Percentiles rank a stretch among this genome's conserved stretches.
These are phyloP conservation scores for Myrmecobius fasciatus DNA, from an alignment of 2,113 vertebrate genomes.

Conservation along the genomic window DNA sequence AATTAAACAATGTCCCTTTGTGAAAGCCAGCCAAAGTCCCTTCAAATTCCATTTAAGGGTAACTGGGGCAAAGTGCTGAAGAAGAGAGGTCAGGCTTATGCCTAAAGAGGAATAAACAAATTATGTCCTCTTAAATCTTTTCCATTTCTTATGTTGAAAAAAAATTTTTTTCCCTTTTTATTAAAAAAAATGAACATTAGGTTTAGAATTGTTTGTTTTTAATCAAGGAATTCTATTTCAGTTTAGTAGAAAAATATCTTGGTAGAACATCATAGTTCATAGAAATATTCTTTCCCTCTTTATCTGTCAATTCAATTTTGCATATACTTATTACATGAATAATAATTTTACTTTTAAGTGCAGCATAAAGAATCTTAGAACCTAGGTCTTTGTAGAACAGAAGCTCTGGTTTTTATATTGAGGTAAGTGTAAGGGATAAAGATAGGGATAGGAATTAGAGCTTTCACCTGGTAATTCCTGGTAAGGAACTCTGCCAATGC, in stretches of 20 bases:
- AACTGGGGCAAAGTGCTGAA: neutral
- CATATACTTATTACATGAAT: neutral
- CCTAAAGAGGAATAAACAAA: neutral
- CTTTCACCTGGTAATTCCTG: neutral
- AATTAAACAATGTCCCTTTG: slow-evolving; percentile 30
- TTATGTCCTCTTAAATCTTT: neutral
- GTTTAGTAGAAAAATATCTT: slow-evolving; percentile 2
- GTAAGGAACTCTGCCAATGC: neutral
- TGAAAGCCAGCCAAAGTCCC: neutral
- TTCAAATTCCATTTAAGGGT: slow-evolving; percentile 46
- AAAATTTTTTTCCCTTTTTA: slow-evolving; percentile 16
- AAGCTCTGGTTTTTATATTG: neutral
- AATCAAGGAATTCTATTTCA: slow-evolving; percentile 25
- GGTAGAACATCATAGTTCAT: neutral
- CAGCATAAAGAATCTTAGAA: neutral
- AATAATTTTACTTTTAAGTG: neutral
- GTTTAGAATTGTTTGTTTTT: slow-evolving; percentile 31
- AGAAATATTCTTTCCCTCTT: neutral
- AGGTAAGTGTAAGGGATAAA: neutral
- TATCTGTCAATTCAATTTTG: neutral
- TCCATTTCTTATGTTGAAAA: neutral
- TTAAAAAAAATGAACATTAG: neutral
- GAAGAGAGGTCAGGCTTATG: neutral
- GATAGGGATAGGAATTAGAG: neutral
- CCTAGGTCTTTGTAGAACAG: neutral